Evolutionary conservation across 2,888 invertebrate species (phyloP), one percentile per base, ranked within the genome.

Genomic region (Villa cingulata): DNA sequence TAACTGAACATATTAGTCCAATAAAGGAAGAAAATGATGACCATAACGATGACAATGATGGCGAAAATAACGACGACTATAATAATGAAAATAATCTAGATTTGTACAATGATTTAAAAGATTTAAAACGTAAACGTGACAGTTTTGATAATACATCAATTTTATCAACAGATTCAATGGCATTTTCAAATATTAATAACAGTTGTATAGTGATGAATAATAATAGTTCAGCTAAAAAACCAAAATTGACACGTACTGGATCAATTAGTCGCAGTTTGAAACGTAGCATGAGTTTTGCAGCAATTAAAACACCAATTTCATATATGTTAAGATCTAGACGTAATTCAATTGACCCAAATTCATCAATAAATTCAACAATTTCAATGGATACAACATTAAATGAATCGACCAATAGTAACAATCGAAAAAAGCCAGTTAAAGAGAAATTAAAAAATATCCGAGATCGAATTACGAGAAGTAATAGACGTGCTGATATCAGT

Each of bases 41-140:
- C 40, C 70, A 71, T 46, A 68, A 68, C 54, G 65, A 69, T 18
- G 65, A 68, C 40, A 70, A 71, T 46, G 55, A 70, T 29, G 67
- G 68, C 7, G 39, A 65, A 3, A 65, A 68, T 43, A 17, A 17
- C 16, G 16, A 72, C 70, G 23, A 23, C 7, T 4, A 23, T 23
- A 23, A 23, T 23, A 23, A 23, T 23, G 4, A 7, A 6, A 7
- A 41, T 15, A 41, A 41, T 37, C 37, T 46, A 17, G 17, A 72
- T 72, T n/a, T n/a, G n/a, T 20, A 70, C 70, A 59, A 59, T 19
- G 56, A 58, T 20, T 52, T 55, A 32, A 58, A 57, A 32, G 63
- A 64, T 7, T 48, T 63, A 32, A 69, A 70, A 51, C 62, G 69
- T 7, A 68, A 67, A 51, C 62, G 67, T 16, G 65, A 64, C 29